Base-by-base conservation (phyloP, 2,888 invertebrate species). In the Trissolcus brochymenae region DNA sequence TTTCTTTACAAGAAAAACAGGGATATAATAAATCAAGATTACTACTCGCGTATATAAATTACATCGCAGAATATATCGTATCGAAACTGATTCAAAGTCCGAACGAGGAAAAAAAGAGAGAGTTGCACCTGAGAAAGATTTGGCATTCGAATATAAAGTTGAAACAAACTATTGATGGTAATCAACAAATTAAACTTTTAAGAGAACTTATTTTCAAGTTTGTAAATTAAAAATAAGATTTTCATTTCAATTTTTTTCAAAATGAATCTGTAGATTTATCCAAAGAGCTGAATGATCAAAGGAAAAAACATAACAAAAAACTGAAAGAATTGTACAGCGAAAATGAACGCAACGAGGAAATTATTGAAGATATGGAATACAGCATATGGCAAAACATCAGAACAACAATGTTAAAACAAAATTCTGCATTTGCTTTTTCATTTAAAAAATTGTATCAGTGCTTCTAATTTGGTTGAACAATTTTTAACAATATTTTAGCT, bases 1-100 rank as follows among this genome's bases (percentile, higher is more conserved):
- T 60, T 46, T 6, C 19, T 2, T 54, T 19, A 6, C 17, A 60
- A 13, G 13, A 54, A 21, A 49, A 54, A 21, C 9, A 53, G 25
- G 6, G 60, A 35, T 46, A 46, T 16, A 1, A 19, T 35, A 46
- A 9, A 55, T 57, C 46, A 11, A 71, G 41, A 65, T 76, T 68
- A 61, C 81, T 81, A 53, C 4, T 79, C 19, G 43, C 70, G 13
- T 79, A 81, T 53, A 57, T 81, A 14, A 65, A 78, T 53, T 80
- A 66, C 43, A 78, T 82, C 16, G 59, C 80, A 54, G 80, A 81
- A 43, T 74, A 72, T 53, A 41, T 73, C 21, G 46, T 82, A 43
- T 65, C 60, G 0, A 73, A 80, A 56, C 60, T 72, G 21, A 50
- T 53, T 11, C 7, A 65, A 19, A 57, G 61, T n/a, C 76, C 80